These are phyloP conservation scores for Prionace glauca DNA, from an alignment of 2,797 vertebrate genomes.

Conservation along the genomic window DNA sequence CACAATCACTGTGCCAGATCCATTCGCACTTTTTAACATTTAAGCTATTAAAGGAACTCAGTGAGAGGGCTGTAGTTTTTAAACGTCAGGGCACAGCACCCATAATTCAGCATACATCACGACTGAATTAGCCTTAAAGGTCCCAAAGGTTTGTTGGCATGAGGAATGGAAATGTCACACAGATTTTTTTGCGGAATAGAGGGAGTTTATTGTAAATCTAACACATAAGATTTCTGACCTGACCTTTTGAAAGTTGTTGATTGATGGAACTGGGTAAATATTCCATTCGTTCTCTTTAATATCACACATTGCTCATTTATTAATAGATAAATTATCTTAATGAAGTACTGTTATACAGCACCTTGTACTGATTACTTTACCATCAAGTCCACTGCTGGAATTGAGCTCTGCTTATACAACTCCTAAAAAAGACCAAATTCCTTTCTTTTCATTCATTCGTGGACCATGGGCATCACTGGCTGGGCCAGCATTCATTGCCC, in stretches of 20 bases:
- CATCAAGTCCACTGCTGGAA: not conserved
- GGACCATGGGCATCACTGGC: too few species aligned
- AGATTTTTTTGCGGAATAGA: not conserved
- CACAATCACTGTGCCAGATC: not conserved
- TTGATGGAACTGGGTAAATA: not conserved
- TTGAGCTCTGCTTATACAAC: not conserved
- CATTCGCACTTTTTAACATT: not conserved
- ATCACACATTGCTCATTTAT: not conserved
- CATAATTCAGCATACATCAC: not conserved
- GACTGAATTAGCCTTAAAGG: not conserved
- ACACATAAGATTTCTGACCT: not conserved
- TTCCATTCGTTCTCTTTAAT: constrained; percentile 11
- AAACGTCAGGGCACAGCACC: not conserved
- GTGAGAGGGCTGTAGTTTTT: not conserved
- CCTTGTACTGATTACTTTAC: not conserved
- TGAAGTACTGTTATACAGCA: too few species aligned
- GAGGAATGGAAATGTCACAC: not conserved
- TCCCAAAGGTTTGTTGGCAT: not conserved
- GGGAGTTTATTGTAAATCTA: not conserved
- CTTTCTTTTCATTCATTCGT: too few species aligned
- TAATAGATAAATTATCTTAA: not conserved
- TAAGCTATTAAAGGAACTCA: not conserved
- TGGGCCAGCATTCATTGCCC: too few species aligned
- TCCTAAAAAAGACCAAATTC: not conserved
- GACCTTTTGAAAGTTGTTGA: not conserved